Base-by-base conservation (phyloP, 2,113 vertebrate genomes). In the Aspiorhynchus laticeps region DNA sequence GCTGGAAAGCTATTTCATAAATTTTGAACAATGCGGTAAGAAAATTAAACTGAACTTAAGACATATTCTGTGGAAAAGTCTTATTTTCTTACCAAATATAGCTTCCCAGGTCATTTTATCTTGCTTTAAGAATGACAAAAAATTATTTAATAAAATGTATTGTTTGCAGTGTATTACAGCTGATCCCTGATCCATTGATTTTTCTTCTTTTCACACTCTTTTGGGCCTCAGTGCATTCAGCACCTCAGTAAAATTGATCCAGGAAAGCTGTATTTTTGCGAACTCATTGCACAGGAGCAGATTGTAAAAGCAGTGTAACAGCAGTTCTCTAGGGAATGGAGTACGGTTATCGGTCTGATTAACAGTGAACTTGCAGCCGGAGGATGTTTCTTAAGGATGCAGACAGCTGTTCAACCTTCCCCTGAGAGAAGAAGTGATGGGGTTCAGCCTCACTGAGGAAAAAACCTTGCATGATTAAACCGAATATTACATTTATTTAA, bases 351-450 rank as follows among this genome's bases (percentile, higher is more conserved):
- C 28, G 69, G 48, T 56, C 43, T 76, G 75, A 84, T 83, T 81
- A 83, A 75, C 80, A 59, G 51, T 48, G 24, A 75, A 41, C 65
- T 75, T 83, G 41, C 26, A 74, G 75, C 78, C 75, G 21, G 21
- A 71, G 74, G 82, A 74, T 74, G 80, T 75, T 84, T 74, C 63
- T 79, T 84, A 69, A 77, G 59, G 84, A 41, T 71, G 78, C 77
- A 87, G 41, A 87, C 80, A 84, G 86, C 61, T 84, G 80, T 83
- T 84, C 61, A 51, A 67, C 33, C 63, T 75, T 83, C 79, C 69
- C 79, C 56, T 59, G 28, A 74, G 77, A 77, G 75, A 3, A 79
- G 61, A 36, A n/a, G 56, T 33, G 43, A 61, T 38, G 31, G 41
- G 75, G 41, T n/a, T 63, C 61, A 0, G 38, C 76, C 59, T 43